Evolutionary conservation across 1,140 invertebrate species (phyloP).

Genomic region (Melipona quadrifasciata): DNA sequence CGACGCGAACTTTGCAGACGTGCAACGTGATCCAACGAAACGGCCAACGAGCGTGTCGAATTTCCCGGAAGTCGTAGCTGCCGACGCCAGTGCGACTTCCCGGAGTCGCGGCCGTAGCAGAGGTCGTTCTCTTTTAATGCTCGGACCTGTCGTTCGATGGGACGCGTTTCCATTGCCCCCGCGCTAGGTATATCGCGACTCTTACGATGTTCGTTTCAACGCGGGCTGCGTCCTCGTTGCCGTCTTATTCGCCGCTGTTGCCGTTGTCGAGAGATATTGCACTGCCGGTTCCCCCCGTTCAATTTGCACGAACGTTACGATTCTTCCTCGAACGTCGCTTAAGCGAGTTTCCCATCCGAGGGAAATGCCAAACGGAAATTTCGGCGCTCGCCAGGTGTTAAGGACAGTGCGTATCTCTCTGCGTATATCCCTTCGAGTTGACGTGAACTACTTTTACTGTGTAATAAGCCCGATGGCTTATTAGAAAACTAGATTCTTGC

Average conservation of each 20-base stretch:
- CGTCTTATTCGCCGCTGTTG: not conserved
- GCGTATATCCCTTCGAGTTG: too few species aligned
- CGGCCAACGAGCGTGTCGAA: not conserved
- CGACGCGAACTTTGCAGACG: not conserved
- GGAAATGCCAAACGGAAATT: slow-evolving; percentile 1
- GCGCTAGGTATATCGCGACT: not conserved
- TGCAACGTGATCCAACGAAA: not conserved
- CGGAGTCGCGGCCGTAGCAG: not conserved
- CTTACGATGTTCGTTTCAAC: not conserved
- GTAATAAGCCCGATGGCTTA: too few species aligned
- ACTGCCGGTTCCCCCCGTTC: not conserved
- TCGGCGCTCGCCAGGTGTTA: not conserved
- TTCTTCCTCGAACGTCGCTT: not conserved
- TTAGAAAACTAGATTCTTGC: too few species aligned
- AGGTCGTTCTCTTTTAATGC: not conserved
- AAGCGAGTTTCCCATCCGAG: not conserved
- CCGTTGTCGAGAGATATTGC: not conserved
- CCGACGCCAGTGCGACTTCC: not conserved
- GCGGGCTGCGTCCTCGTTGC: not conserved
- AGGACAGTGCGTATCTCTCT: too few species aligned
- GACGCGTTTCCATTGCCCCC: not conserved
- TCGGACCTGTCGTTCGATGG: not conserved
- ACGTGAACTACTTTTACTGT: too few species aligned
- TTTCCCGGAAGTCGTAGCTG: not conserved
- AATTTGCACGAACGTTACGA: not conserved